A percentile compares a stretch with the other conserved stretches of the same genome.
Conservation (phyloP, 2,888 invertebrate species). For the Yponomeuta plumbellus region DNA sequence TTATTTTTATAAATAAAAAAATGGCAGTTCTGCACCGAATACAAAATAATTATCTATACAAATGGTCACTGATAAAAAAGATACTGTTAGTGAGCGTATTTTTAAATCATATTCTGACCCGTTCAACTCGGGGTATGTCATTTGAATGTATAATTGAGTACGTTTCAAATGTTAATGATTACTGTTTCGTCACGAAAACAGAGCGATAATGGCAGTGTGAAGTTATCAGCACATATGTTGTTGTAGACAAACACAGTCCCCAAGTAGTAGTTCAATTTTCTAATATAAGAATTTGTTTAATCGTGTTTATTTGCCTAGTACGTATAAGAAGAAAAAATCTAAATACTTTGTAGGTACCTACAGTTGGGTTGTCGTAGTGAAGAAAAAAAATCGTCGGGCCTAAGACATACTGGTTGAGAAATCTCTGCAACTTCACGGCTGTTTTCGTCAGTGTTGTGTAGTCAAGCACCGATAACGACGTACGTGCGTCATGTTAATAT, state of each 20-base stretch:
- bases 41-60: background rate
- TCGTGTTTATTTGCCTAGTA: too few relatives aligned
- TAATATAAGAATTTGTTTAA: too few relatives aligned
- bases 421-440: background rate
- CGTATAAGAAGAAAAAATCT: background rate
- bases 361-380: background rate
- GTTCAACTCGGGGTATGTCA: conserved; percentile 2
- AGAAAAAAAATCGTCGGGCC: background rate
- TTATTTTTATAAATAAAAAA: background rate
- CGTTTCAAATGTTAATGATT: conserved; percentile 54
- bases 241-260: background rate
- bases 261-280: background rate
- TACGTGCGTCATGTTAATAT: background rate
- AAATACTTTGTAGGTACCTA: background rate
- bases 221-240: background rate
- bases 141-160: conserved; percentile 40
- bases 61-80: background rate
- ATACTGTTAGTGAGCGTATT: too few relatives aligned
- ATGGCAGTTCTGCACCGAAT: too few relatives aligned
- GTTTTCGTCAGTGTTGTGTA: conserved; percentile 10
- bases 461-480: background rate
- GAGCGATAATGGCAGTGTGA: conserved; percentile 43
- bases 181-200: conserved; percentile 47
- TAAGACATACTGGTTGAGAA: background rate
- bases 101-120: background rate